phyloP scores from a whole-genome alignment of 2,797 vertebrate species.

The Sebastes umbrosus region DNA sequence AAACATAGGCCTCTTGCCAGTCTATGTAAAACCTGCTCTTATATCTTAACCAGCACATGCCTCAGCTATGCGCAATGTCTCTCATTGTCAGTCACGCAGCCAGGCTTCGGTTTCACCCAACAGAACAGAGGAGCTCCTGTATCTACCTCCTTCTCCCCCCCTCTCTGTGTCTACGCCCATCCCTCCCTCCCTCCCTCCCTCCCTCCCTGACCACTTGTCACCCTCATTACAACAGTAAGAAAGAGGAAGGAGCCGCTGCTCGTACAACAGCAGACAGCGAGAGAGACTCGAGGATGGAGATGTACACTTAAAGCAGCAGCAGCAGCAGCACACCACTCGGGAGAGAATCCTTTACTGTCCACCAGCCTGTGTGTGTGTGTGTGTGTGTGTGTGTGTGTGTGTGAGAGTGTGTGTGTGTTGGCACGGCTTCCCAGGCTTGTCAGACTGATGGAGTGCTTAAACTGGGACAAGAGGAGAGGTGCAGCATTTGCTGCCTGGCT shows the following conservation, averaged over 20 bases:
- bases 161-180: neutral
- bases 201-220: conserved; percentile 39
- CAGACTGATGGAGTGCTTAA: conserved; percentile 76
- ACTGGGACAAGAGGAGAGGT: conserved; percentile 61
- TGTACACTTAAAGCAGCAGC: conserved; percentile 3
- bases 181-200: neutral
- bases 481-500: conserved; percentile 65
- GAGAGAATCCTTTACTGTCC: conserved; percentile 28
- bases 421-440: conserved; percentile 64
- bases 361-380: conserved; percentile 9
- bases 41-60: conserved; percentile 34
- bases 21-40: conserved; percentile 12
- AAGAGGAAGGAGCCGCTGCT: conserved; percentile 8
- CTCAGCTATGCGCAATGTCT: conserved; percentile 20
- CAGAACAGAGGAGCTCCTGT: conserved; percentile 68
- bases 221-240: conserved; percentile 37
- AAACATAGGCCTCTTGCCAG: conserved; percentile 26
- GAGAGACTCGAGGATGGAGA: neutral
- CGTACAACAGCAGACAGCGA: conserved; percentile 18
- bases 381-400: conserved; percentile 37
- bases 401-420: conserved; percentile 54
- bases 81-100: conserved; percentile 51
- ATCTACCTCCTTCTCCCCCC: neutral
- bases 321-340: conserved; percentile 3
- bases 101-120: conserved; percentile 28